phyloP scores from a whole-genome alignment of 2,113 vertebrate species.

The Trochalopteron elliotii region DNA sequence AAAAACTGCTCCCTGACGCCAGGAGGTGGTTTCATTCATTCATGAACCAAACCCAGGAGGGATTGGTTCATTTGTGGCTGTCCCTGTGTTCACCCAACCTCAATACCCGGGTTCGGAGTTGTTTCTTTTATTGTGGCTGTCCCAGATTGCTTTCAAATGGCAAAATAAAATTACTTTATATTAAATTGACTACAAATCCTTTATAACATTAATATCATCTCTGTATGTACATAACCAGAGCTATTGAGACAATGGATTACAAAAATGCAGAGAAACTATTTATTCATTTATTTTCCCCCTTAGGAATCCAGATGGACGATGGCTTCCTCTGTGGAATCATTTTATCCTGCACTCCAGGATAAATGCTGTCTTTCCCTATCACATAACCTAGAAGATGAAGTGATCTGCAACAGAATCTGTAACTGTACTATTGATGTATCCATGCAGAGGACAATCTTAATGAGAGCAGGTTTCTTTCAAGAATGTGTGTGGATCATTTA shows the following conservation, averaged over 20 bases:
- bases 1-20: too few relatives aligned
- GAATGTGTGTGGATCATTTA: conserved; percentile 20
- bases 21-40: too few relatives aligned
- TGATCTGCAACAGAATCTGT: conserved; percentile 32
- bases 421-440: conserved; percentile 39
- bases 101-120: too few relatives aligned
- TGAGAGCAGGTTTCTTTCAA: conserved; percentile 31
- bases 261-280: neutral
- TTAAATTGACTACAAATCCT: too few relatives aligned
- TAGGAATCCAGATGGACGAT: neutral
- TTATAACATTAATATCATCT: neutral
- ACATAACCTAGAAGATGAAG: conserved; percentile 42
- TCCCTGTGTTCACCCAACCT: too few relatives aligned
- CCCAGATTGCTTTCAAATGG: too few relatives aligned
- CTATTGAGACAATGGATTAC: neutral
- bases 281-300: neutral
- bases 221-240: neutral
- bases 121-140: too few relatives aligned
- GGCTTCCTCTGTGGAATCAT: neutral
- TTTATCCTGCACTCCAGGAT: neutral
- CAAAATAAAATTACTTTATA: too few relatives aligned
- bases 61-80: too few relatives aligned
- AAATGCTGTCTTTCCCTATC: conserved; percentile 12
- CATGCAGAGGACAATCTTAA: conserved; percentile 1
- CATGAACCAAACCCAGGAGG: too few relatives aligned